A percentile compares a stretch with the other conserved stretches of the same genome.
Evolutionary conservation across 92 coral and sea anemone genomes (phyloP).

Genomic region (Pocillopora grandis): DNA sequence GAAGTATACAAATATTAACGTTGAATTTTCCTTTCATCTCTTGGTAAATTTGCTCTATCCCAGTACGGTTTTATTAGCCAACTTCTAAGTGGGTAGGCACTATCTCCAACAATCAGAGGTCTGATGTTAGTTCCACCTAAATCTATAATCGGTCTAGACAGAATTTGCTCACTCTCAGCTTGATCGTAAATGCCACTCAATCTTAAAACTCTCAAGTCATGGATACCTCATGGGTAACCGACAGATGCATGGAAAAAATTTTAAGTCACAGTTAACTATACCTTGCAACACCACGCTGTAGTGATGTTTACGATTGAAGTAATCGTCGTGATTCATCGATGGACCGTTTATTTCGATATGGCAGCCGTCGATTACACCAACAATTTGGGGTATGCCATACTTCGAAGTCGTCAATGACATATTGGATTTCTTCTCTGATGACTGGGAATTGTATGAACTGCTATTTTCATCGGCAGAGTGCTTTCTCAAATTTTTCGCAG

Average conservation of each 20-base stretch:
- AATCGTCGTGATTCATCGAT: constrained; percentile 50
- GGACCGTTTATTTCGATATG: constrained; percentile 68
- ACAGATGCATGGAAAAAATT: constrained; percentile 39
- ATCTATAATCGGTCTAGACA: constrained; percentile 40
- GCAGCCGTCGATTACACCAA: constrained; percentile 66
- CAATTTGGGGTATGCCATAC: constrained; percentile 37
- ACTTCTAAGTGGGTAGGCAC: constrained; percentile 43
- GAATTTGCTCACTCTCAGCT: constrained; percentile 46
- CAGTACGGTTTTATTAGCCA: constrained; percentile 50
- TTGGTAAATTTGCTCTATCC: constrained; percentile 33
- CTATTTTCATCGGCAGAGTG: too few relatives aligned
- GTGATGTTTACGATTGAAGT: constrained; percentile 60
- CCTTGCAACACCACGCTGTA: constrained; percentile 61
- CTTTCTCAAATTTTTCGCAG: too few relatives aligned
- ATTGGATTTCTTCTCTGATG: too few relatives aligned
- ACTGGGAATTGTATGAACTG: too few relatives aligned
- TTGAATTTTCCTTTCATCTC: constrained; percentile 30
- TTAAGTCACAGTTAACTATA: constrained; percentile 28
- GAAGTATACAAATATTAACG: constrained; percentile 2
- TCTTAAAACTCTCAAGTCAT: constrained; percentile 50
- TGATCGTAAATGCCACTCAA: constrained; percentile 37
- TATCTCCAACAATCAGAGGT: constrained; percentile 64
- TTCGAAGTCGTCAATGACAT: not conserved
- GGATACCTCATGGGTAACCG: constrained; percentile 57
- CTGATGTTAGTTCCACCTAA: not conserved